Evolutionary conservation across 2,113 vertebrate genomes (phyloP), one percentile per base, ranked within the genome.

Genomic region (Corythaeola cristata): DNA sequence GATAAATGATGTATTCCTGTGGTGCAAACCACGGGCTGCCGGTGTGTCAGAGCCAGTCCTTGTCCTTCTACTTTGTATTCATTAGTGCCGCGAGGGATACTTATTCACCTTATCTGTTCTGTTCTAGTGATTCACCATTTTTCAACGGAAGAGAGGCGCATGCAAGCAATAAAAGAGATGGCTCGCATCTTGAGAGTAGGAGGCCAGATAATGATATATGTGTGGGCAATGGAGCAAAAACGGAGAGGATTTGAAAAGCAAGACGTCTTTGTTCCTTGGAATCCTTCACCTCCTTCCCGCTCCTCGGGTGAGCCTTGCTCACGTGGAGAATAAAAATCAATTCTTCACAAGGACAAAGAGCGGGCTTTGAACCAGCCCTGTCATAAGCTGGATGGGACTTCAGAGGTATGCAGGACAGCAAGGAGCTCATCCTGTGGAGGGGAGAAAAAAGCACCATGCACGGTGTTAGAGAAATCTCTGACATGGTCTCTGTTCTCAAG

Each of bases 221-320:
- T 98, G 75, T 99, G 98, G 98, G 99, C 98, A 97, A 98, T 97
- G 97, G 98, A 99, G 96, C 98, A 98, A 97, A 99, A 98, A 72
- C 93, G 78, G 30, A 97, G 98, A 45, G 98, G 98, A 89, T 99
- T 98, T 97, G 97, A 99, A 94, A 99, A 98, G 86, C 98, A 99
- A 96, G 98, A 98, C 78, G 63, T 98, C 94, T 98, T 98, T 68
- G 98, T 99, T 66, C 98, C 98, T 93, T 98, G 98, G 98, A 98
- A 98, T 96, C 95, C 97, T 82, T 98, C 98, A 96, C 97, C 97
- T 80, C 96, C 96, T 13, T 95, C 89, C 41, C 94, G 71, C 52
- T 93, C 72, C 44, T 94, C 28, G 0, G 63, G 78, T 90, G 85
- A 91, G 80, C 80, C 56, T 66, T 76, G 45, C 39, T 72, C 68